These are phyloP conservation scores for Leptinotarsa defecta DNA, from an alignment of 1,140 invertebrate species.

Conservation along the genomic window DNA sequence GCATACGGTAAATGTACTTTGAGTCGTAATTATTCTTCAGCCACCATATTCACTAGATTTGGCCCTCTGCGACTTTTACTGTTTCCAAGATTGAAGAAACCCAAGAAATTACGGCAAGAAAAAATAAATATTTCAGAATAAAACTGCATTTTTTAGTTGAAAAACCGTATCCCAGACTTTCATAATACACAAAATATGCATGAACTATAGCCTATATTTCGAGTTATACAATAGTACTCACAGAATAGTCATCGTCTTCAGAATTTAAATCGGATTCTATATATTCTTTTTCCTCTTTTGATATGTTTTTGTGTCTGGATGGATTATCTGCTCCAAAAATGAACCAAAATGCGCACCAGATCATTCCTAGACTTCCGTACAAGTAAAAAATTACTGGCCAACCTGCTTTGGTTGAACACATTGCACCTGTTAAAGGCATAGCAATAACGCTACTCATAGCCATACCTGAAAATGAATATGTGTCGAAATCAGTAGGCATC, in stretches of 20 bases:
- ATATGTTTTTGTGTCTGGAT: constrained; percentile 62
- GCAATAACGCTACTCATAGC: constrained; percentile 75
- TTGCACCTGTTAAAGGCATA: constrained; percentile 69
- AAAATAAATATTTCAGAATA: no score
- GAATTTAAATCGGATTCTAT: constrained; percentile 64
- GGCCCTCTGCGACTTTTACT: no score
- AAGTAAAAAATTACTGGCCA: constrained; percentile 82
- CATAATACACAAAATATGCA: no score
- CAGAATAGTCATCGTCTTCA: constrained; percentile 60
- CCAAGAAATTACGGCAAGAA: no score
- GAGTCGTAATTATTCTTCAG: no score
- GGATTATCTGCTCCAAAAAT: constrained; percentile 71
- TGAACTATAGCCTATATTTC: no score
- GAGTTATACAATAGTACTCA: constrained; percentile 38
- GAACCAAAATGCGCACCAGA: constrained; percentile 68
- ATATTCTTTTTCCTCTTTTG: constrained; percentile 63
- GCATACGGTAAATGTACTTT: no score
- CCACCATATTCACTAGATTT: no score
- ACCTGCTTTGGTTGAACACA: constrained; percentile 67
- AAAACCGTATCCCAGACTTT: no score
- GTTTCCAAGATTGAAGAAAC: no score
- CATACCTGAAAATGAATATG: constrained; percentile 56
- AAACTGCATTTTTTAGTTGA: no score
- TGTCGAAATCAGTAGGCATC: no score
- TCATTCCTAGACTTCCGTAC: constrained; percentile 67